Percentiles rank a stretch among this genome's conserved stretches.
These are phyloP conservation scores for Eupithecia subumbrata DNA, from an alignment of 2,888 invertebrate genomes.

Conservation along the genomic window DNA sequence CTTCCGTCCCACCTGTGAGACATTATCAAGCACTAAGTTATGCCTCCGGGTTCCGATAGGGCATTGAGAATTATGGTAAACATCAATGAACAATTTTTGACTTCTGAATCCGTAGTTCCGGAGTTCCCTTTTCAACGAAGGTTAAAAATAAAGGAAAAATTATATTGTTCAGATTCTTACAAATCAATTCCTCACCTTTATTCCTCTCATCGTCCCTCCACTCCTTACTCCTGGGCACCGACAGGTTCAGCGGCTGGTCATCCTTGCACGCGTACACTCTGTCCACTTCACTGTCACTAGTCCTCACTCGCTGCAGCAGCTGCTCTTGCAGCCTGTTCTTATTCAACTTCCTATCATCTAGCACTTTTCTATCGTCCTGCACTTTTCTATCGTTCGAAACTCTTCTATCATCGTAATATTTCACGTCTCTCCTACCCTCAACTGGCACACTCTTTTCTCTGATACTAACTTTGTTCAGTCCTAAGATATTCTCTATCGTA, in stretches of 20 bases:
- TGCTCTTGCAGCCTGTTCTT: conserved; percentile 77
- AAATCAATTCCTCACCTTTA: conserved; percentile 59
- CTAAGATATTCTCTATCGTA: conserved; percentile 94
- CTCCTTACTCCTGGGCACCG: conserved; percentile 82
- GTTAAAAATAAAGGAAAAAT: no score
- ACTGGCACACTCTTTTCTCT: conserved; percentile 67
- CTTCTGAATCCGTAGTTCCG: neutral
- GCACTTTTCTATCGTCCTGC: conserved; percentile 57
- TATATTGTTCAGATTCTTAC: neutral
- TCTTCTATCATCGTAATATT: neutral
- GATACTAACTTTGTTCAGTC: conserved; percentile 76
- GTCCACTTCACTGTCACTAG: conserved; percentile 70
- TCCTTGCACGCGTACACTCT: conserved; percentile 63
- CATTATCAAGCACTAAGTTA: neutral
- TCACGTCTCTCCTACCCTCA: conserved; percentile 52
- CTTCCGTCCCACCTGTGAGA: neutral
- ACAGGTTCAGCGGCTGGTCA: conserved; percentile 85
- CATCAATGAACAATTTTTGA: neutral
- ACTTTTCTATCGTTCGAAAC: conserved; percentile 18
- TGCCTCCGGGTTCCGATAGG: neutral
- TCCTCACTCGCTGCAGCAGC: conserved; percentile 71
- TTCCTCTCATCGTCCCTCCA: conserved; percentile 67
- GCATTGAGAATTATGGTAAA: no score
- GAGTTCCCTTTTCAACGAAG: neutral
- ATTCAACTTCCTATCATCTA: conserved; percentile 65